These are phyloP conservation scores for Zaprionus africanus DNA, from an alignment of 1,140 invertebrate species.

Conservation along the genomic window DNA sequence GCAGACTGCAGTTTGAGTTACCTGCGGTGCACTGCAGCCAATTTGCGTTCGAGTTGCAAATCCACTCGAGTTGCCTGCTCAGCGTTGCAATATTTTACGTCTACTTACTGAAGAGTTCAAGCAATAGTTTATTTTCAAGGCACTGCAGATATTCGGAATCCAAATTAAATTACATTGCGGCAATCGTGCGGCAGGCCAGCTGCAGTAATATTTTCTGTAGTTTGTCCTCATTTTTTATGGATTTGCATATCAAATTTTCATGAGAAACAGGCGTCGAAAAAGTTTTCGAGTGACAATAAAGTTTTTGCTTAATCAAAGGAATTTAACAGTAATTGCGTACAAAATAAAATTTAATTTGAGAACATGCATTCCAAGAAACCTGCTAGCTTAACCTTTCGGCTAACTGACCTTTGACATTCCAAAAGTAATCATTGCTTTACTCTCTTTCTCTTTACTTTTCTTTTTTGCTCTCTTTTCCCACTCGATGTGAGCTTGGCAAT, in stretches of 20 bases:
- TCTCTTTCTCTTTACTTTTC: too few species aligned
- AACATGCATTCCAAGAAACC: background rate
- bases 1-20: slow-evolving; percentile 6
- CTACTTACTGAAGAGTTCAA: background rate
- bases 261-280: background rate
- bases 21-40: background rate
- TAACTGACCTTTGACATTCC: slow-evolving; percentile 23
- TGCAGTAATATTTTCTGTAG: slow-evolving; percentile 16
- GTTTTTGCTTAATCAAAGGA: background rate
- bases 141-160: slow-evolving; percentile 10
- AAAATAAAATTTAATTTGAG: background rate
- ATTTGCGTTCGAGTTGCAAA: background rate
- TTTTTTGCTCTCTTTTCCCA: background rate
- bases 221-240: slow-evolving; percentile 15
- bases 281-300: background rate
- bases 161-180: slow-evolving; percentile 34
- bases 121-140: background rate
- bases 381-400: background rate
- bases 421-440: background rate
- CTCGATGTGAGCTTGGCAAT: background rate
- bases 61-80: background rate
- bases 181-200: slow-evolving; percentile 9
- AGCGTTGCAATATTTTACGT: slow-evolving; percentile 23
- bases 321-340: background rate
- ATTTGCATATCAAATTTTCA: slow-evolving; percentile 28